Conservation (phyloP, 2,113 vertebrate species). For the Crocuta crocuta region DNA sequence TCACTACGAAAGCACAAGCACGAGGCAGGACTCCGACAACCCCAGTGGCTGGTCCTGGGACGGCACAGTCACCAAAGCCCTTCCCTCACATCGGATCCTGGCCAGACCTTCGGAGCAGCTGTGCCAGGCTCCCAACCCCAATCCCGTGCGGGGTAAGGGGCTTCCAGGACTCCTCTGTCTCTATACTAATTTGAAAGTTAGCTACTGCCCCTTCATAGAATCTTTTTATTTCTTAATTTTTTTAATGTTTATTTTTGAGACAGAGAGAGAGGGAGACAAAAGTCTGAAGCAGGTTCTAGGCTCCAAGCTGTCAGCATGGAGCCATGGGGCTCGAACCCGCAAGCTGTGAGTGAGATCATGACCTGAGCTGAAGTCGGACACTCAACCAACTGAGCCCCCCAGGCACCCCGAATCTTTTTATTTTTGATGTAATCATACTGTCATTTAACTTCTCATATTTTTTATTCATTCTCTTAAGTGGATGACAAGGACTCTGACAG, state of each 20-base stretch:
- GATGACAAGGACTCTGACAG: not conserved
- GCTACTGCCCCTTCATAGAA: not conserved
- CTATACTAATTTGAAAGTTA: not conserved
- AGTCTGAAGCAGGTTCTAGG: too few species aligned
- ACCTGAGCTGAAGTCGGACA: too few species aligned
- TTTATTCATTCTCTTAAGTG: not conserved
- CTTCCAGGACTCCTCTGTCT: conserved; percentile 23
- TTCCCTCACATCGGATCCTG: not conserved
- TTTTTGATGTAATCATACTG: not conserved
- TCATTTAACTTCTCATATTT: conserved; percentile 6
- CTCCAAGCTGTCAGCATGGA: too few species aligned
- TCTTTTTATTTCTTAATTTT: not conserved
- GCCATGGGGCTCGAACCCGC: too few species aligned
- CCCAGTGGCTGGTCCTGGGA: not conserved
- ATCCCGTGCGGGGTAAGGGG: not conserved
- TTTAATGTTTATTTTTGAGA: too few species aligned
- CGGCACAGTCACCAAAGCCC: not conserved
- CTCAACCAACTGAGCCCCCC: too few species aligned
- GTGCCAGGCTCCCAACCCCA: not conserved
- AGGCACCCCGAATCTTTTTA: not conserved
- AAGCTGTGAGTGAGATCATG: too few species aligned
- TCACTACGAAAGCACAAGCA: not conserved
- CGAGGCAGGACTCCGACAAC: not conserved
- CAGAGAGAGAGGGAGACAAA: too few species aligned
- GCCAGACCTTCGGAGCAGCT: not conserved